Evolutionary conservation across 2,888 invertebrate genomes (phyloP).

Genomic region (Capitulum mitella): DNA sequence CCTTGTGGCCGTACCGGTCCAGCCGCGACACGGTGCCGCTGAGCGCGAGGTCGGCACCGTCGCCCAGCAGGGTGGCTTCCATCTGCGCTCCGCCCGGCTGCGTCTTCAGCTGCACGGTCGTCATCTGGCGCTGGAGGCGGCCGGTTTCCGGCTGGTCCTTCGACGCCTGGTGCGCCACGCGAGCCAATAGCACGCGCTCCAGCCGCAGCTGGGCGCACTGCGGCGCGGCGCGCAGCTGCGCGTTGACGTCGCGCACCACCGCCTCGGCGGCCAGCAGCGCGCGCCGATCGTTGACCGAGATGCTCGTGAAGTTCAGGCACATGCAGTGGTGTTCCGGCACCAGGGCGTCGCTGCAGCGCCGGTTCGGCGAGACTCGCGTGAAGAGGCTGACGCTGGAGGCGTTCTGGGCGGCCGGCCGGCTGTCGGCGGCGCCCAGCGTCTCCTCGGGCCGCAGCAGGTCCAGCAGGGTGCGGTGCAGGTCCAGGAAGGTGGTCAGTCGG

Average conservation of each 20-base stretch:
- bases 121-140: not conserved
- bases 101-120: not conserved
- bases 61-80: constrained; percentile 42
- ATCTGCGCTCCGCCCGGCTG: not conserved
- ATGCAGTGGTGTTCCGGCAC: constrained; percentile 83
- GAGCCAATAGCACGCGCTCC: not conserved
- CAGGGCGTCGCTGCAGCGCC: constrained; percentile 68
- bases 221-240: not conserved
- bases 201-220: not conserved
- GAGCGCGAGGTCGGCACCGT: constrained; percentile 48
- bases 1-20: too few species aligned
- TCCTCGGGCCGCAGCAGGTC: constrained; percentile 51
- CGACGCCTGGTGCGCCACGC: not conserved
- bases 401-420: constrained; percentile 15
- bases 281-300: not conserved
- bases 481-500: constrained; percentile 74
- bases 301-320: constrained; percentile 49
- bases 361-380: constrained; percentile 57
- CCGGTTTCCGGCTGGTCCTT: not conserved
- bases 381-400: constrained; percentile 67
- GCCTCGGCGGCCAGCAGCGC: too few species aligned
- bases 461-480: constrained; percentile 67
- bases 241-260: not conserved
- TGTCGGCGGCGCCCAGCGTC: too few species aligned
- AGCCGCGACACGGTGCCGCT: constrained; percentile 57